Conservation (phyloP, 2,797 vertebrate genomes). For the Poeciliopsis presidionis region DNA sequence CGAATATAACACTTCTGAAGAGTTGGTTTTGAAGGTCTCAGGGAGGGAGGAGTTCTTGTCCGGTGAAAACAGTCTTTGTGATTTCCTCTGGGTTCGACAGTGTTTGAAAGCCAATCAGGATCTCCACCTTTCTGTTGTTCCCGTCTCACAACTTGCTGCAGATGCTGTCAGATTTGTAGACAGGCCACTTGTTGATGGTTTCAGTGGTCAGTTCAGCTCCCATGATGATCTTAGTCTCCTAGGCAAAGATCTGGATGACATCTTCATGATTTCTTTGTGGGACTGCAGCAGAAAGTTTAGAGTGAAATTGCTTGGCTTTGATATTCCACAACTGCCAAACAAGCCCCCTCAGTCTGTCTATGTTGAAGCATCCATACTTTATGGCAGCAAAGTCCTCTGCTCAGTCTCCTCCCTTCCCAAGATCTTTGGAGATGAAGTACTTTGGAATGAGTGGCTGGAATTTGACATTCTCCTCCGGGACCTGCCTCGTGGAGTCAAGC, state of each 20-base stretch:
- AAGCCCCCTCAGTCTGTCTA: slow-evolving; percentile 73
- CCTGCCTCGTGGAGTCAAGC: slow-evolving; percentile 80
- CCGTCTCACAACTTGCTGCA: slow-evolving; percentile 56
- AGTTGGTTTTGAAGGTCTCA: slow-evolving; percentile 75
- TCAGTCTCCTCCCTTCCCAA: slow-evolving; percentile 72
- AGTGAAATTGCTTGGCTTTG: slow-evolving; percentile 83
- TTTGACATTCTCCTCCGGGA: slow-evolving; percentile 80
- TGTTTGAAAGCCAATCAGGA: slow-evolving; percentile 76
- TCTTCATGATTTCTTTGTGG: slow-evolving; percentile 84
- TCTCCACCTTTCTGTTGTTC: slow-evolving; percentile 76
- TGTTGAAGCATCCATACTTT: slow-evolving; percentile 78
- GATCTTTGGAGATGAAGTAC: slow-evolving; percentile 79
- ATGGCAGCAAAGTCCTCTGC: slow-evolving; percentile 76
- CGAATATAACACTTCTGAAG: slow-evolving; percentile 32
- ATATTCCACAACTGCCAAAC: slow-evolving; percentile 75
- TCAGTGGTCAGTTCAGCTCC: slow-evolving; percentile 77
- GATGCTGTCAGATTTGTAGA: slow-evolving; percentile 67
- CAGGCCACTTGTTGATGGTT: slow-evolving; percentile 80
- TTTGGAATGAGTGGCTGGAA: slow-evolving; percentile 84
- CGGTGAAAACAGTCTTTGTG: slow-evolving; percentile 65
- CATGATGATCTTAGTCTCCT: slow-evolving; percentile 78
- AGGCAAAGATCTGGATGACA: slow-evolving; percentile 77
- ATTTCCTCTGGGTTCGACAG: slow-evolving; percentile 80
- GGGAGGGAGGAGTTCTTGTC: slow-evolving; percentile 82
- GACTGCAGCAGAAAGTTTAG: slow-evolving; percentile 82